phyloP scores from a whole-genome alignment of 1,140 invertebrate genomes.

The Macrotrachela quadricornifera region DNA sequence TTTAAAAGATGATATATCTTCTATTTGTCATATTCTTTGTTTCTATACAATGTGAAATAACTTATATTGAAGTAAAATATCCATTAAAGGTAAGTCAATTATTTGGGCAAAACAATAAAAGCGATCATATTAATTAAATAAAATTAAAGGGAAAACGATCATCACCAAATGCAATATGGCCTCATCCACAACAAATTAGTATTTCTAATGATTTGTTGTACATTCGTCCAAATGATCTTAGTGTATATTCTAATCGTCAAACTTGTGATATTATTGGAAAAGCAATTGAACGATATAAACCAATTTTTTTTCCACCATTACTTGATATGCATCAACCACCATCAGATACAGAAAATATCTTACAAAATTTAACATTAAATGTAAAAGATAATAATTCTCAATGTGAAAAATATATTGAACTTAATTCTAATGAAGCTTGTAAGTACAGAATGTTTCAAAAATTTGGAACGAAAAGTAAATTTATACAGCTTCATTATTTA shows the following conservation, averaged over 20 bases:
- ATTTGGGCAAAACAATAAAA: too few relatives aligned
- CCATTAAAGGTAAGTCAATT: not conserved
- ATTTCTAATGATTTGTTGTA: not conserved
- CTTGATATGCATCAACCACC: not conserved
- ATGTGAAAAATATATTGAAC: too few relatives aligned
- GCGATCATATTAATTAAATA: not conserved
- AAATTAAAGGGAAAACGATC: not conserved
- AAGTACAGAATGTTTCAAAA: too few relatives aligned
- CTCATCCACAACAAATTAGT: not conserved
- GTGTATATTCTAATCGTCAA: not conserved
- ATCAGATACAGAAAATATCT: too few relatives aligned
- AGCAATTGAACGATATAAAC: not conserved
- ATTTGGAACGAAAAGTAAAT: too few relatives aligned
- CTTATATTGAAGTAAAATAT: constrained; percentile 8
- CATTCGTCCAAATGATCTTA: not conserved
- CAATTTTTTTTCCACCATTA: not conserved
- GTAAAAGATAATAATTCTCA: too few relatives aligned
- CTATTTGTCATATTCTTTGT: too few relatives aligned
- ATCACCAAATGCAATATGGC: not conserved
- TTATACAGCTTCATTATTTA: too few relatives aligned
- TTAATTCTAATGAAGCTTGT: too few relatives aligned
- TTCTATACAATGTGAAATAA: too few relatives aligned
- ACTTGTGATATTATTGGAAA: constrained; percentile 5
- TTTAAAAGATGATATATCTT: too few relatives aligned
- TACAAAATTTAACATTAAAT: too few relatives aligned